Evolutionary conservation across 2,888 invertebrate genomes (phyloP), one percentile per base, ranked within the genome.

Genomic region (Dioctria rufipes): DNA sequence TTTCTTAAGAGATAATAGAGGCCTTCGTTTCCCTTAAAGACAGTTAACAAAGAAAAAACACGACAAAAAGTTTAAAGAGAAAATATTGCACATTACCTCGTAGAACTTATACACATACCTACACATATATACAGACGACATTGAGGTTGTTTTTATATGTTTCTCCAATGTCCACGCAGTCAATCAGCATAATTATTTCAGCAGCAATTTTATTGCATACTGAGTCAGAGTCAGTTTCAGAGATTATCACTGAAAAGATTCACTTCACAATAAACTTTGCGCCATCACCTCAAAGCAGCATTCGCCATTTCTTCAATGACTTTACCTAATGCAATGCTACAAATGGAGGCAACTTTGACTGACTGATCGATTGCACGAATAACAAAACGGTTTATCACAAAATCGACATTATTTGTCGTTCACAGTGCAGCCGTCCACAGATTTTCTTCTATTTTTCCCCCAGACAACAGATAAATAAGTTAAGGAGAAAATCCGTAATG

Each of bases 351-450:
- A 73, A 58, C 61, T 61, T 37, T 39, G 71, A 39, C 37, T 73
- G 73, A 73, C 60, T 60, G 73, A 73, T 73, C 73, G 73, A 73
- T 73, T 73, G 58, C 73, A 73, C 73, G 60, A 60, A 73, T 60
- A 60, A 42, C 58, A 40, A 73, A 73, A 67, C 11, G 58, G 73
- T 73, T 73, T 73, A 73, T 73, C 73, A 73, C 40, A 73, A 73
- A 73, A 73, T 73, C 73, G 73, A 42, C 73, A 60, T 73, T 73
- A 73, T 73, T 73, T 73, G 73, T 73, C 25, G 25, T 25, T 58
- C 73, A 40, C 11, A 58, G 60, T 2, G 25, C 25, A 25, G 8
- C 13, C 42, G 58, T 40, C 66, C 9, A 40, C 4, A n/a, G 66
- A 11, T 6, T 39, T 25, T 13, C 66, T 51, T 73, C 73, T 58